Conservation (phyloP, 2,888 invertebrate genomes). For the Limnephilus auricula region DNA sequence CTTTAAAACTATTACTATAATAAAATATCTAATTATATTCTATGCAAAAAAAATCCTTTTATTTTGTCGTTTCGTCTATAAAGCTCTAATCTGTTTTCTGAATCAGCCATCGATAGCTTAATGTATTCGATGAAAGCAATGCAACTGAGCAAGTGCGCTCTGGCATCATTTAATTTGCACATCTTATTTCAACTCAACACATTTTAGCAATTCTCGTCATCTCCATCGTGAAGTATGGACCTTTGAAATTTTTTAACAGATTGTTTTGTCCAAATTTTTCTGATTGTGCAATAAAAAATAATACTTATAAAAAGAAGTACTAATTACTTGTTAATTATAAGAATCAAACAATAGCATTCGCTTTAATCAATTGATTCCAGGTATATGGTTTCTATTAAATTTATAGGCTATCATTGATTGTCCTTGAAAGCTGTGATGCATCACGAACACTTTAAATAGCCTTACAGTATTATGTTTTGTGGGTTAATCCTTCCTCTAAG, state of each 20-base stretch:
- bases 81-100: neutral
- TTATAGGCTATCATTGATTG: neutral
- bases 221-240: neutral
- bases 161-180: neutral
- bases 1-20: too few relatives aligned
- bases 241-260: neutral
- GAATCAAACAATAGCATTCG: neutral
- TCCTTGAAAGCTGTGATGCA: neutral
- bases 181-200: neutral
- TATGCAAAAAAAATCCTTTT: neutral
- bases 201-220: neutral
- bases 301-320: neutral
- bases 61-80: neutral
- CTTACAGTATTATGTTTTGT: conserved; percentile 16
- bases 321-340: neutral
- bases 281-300: neutral
- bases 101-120: neutral
- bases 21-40: neutral
- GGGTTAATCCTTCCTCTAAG: neutral
- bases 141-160: neutral
- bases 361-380: neutral
- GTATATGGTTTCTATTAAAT: neutral
- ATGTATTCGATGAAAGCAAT: neutral
- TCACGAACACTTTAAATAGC: conserved; percentile 15
- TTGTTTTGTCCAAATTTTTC: neutral